A percentile compares a stretch with the other conserved stretches of the same genome.
phyloP scores from a whole-genome alignment of 2,888 invertebrate species.

The Drosophila acutilabella region DNA sequence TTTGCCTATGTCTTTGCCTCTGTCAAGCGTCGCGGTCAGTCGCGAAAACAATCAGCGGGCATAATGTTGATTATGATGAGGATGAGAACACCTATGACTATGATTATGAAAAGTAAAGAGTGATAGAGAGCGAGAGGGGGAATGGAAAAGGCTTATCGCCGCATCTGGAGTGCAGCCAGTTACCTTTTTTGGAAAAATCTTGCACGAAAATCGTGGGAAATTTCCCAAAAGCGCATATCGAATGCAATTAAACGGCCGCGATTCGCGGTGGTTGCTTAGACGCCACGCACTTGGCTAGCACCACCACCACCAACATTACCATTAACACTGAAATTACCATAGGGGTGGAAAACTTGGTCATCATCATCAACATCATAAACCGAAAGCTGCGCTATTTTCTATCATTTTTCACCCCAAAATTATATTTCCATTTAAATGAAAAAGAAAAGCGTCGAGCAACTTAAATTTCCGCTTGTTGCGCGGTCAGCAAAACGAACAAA shows the following conservation, averaged over 20 bases:
- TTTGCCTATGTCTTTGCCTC: constrained; percentile 5
- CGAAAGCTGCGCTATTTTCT: constrained; percentile 69
- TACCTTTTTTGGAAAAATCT: constrained; percentile 63
- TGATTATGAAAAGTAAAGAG: constrained; percentile 39
- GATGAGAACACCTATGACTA: constrained; percentile 37
- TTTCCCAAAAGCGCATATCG: constrained; percentile 78
- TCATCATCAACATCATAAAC: constrained; percentile 12
- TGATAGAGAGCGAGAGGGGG: constrained; percentile 10
- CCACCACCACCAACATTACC: constrained; percentile 34
- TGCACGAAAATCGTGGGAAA: constrained; percentile 78
- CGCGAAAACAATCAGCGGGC: constrained; percentile 76
- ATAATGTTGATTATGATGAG: constrained; percentile 66
- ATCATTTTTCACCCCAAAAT: constrained; percentile 72
- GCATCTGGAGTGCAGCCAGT: constrained; percentile 37
- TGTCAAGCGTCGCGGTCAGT: constrained; percentile 63
- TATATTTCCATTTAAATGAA: background rate
- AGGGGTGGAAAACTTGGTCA: constrained; percentile 56
- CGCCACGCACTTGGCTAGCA: constrained; percentile 48
- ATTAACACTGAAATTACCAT: constrained; percentile 29
- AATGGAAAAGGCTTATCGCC: constrained; percentile 36
- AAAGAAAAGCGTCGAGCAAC: constrained; percentile 22
- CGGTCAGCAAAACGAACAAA: constrained; percentile 61
- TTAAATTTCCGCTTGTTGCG: constrained; percentile 73
- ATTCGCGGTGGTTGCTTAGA: constrained; percentile 67
- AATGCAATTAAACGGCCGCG: constrained; percentile 77